Percentiles rank a stretch among this genome's conserved stretches.
phyloP scores from a whole-genome alignment of 2,797 vertebrate species.

The Spondyliosoma cantharus region DNA sequence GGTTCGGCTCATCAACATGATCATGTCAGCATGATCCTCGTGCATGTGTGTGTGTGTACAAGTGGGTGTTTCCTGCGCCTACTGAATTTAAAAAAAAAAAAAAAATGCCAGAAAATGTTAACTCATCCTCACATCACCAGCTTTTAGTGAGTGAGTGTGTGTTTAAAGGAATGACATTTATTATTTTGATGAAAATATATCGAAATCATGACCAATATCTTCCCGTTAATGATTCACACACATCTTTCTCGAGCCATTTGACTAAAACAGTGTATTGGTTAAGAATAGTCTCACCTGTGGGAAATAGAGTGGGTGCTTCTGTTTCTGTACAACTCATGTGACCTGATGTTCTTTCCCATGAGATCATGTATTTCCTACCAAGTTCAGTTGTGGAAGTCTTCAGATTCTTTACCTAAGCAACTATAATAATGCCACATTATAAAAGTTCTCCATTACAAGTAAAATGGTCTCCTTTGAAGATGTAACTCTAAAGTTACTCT shows the following conservation, averaged over 20 bases:
- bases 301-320: conserved; percentile 19
- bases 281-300: conserved; percentile 34
- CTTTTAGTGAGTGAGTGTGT: conserved; percentile 17
- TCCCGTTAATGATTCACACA: conserved; percentile 1
- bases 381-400: neutral
- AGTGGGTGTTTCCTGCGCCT: conserved; percentile 30
- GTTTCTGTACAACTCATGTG: conserved; percentile 25
- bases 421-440: neutral
- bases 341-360: conserved; percentile 36
- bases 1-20: conserved; percentile 52
- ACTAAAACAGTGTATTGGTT: conserved; percentile 10
- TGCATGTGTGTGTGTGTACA: conserved; percentile 28
- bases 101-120: conserved; percentile 44
- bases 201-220: neutral
- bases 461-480: neutral
- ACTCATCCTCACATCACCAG: conserved; percentile 24
- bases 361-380: conserved; percentile 29
- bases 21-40: conserved; percentile 44
- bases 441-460: neutral
- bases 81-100: conserved; percentile 37
- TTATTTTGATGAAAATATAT: conserved; percentile 15
- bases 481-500: too few relatives aligned
- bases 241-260: conserved; percentile 5
- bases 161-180: neutral
- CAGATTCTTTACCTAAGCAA: neutral